Percentiles rank a stretch among this genome's conserved stretches.
phyloP scores from a whole-genome alignment of 2,888 invertebrate genomes.

The Drosophila paranaensis region DNA sequence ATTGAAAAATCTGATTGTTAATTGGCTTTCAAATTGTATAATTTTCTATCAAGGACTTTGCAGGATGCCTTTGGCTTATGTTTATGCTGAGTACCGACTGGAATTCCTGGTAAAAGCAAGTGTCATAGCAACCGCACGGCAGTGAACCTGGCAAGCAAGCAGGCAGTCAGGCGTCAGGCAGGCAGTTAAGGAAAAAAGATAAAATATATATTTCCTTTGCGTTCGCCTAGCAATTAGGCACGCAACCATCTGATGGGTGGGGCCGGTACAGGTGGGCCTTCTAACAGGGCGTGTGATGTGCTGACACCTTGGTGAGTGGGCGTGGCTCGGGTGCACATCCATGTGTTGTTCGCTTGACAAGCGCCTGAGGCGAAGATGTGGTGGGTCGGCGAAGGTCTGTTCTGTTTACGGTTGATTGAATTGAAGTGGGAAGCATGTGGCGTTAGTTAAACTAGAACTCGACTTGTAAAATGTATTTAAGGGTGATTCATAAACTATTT shows the following conservation, averaged over 20 bases:
- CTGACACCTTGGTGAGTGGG: constrained; percentile 62
- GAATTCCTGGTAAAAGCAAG: constrained; percentile 12
- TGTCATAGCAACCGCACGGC: constrained; percentile 62
- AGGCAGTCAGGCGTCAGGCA: neutral
- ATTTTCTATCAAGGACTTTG: constrained; percentile 20
- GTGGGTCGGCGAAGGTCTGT: constrained; percentile 1
- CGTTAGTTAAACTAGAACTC: constrained; percentile 20
- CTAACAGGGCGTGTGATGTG: constrained; percentile 48
- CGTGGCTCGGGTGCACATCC: constrained; percentile 45
- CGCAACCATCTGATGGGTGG: constrained; percentile 50
- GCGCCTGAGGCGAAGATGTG: constrained; percentile 38
- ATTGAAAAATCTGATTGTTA: constrained; percentile 5
- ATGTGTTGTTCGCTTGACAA: constrained; percentile 49
- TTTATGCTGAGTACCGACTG: constrained; percentile 15
- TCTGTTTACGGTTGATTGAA: constrained; percentile 70
- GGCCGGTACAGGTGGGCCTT: constrained; percentile 44
- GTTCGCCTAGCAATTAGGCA: constrained; percentile 70
- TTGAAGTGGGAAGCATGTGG: constrained; percentile 55
- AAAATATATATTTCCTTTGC: constrained; percentile 49
- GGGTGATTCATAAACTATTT: constrained; percentile 28
- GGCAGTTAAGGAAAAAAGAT: constrained; percentile 15
- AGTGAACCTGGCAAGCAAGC: neutral
- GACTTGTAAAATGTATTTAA: constrained; percentile 15
- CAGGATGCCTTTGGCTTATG: constrained; percentile 20
- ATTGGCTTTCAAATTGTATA: constrained; percentile 21